These are phyloP conservation scores for Dreissena rostriformis DNA, from an alignment of 1,140 invertebrate species.

Conservation along the genomic window DNA sequence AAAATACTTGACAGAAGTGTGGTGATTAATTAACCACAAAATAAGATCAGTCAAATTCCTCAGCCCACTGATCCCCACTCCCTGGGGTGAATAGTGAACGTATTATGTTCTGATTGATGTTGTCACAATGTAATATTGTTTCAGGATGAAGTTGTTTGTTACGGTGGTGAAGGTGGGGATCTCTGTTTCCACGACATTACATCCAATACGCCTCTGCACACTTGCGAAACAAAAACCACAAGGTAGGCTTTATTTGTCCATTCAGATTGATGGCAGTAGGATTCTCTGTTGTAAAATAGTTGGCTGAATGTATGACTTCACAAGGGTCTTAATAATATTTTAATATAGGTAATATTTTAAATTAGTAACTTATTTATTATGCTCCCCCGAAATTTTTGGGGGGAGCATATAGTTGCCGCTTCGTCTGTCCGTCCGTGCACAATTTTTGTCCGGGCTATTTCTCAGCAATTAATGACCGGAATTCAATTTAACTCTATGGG, in stretches of 20 bases:
- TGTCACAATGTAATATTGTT: background rate
- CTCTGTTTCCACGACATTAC: slow-evolving; percentile 55
- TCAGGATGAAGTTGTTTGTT: slow-evolving; percentile 58
- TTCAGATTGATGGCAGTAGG: background rate
- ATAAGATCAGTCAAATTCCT: background rate
- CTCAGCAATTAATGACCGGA: no score
- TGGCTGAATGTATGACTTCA: background rate
- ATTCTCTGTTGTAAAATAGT: background rate
- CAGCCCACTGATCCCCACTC: background rate
- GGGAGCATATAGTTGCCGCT: background rate
- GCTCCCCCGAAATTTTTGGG: background rate
- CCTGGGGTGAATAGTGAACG: background rate
- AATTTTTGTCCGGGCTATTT: no score
- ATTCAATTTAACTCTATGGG: no score
- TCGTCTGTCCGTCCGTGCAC: background rate
- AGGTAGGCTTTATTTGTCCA: slow-evolving; percentile 42
- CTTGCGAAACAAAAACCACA: slow-evolving; percentile 39
- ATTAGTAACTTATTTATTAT: background rate
- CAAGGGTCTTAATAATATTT: background rate
- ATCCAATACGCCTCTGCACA: slow-evolving; percentile 41
- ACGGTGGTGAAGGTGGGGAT: slow-evolving; percentile 60
- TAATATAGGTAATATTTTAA: no score
- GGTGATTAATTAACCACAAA: background rate
- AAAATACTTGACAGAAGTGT: no score
- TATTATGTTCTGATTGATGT: background rate